Evolutionary conservation across 2,797 vertebrate genomes (phyloP).

Genomic region (Squalus acanthias): DNA sequence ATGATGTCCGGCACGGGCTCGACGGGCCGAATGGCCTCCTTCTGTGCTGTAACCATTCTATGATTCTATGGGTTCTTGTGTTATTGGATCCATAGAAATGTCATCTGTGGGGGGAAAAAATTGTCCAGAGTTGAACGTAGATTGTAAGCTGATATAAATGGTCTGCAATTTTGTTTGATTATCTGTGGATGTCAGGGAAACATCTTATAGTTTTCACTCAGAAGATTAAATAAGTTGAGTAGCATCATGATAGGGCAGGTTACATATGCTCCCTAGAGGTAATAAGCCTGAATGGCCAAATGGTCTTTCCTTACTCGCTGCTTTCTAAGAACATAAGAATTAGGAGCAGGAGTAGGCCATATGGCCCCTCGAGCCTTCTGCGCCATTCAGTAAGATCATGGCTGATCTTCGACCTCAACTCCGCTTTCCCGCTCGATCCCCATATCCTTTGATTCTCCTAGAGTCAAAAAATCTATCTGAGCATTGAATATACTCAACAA

Average conservation of each 20-base stretch:
- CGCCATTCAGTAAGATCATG: too few species aligned
- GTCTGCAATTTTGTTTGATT: not conserved
- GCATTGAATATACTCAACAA: too few species aligned
- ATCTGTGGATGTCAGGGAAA: not conserved
- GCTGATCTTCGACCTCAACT: too few species aligned
- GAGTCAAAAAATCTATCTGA: too few species aligned
- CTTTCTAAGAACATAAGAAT: not conserved
- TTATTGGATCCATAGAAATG: not conserved
- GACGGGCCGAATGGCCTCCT: too few species aligned
- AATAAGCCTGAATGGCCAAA: not conserved
- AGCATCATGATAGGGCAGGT: not conserved
- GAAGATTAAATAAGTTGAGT: not conserved
- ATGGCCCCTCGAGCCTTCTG: too few species aligned
- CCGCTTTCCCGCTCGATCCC: too few species aligned
- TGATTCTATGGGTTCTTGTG: not conserved
- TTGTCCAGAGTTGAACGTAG: not conserved
- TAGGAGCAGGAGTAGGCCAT: too few species aligned
- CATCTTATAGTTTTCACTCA: not conserved
- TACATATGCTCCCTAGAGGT: not conserved
- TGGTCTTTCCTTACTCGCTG: not conserved
- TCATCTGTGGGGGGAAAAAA: not conserved
- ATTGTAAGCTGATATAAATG: not conserved
- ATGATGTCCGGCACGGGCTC: too few species aligned
- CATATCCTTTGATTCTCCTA: too few species aligned
- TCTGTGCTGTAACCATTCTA: too few species aligned